Evolutionary conservation across 2,888 invertebrate species (phyloP).

Genomic region (Melinopterus prodromus): DNA sequence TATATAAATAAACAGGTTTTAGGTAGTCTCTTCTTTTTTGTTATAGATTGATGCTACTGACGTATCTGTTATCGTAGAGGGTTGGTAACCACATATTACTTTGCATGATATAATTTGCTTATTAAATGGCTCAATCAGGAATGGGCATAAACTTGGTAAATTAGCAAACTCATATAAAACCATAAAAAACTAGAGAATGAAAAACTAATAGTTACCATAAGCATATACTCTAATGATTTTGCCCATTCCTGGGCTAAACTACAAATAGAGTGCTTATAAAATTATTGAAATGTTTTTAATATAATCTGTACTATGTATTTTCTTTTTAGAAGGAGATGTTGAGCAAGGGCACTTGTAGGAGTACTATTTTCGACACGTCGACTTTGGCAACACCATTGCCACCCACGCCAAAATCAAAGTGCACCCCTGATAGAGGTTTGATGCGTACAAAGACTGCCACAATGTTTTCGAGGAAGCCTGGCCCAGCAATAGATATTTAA

Average conservation of each 20-base stretch:
- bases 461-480: slow-evolving; percentile 22
- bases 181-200: background rate
- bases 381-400: slow-evolving; percentile 32
- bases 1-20: background rate
- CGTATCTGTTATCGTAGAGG: slow-evolving; percentile 23
- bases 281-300: background rate
- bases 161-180: slow-evolving; percentile 18
- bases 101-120: background rate
- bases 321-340: slow-evolving; percentile 38
- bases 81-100: slow-evolving; percentile 20
- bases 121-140: background rate
- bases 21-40: slow-evolving; percentile 20
- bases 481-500: slow-evolving; percentile 26
- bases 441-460: slow-evolving; percentile 5
- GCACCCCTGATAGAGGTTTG: slow-evolving; percentile 15
- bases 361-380: slow-evolving; percentile 32
- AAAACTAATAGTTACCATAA: too few species aligned
- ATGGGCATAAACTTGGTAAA: slow-evolving; percentile 16
- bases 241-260: background rate
- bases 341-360: slow-evolving; percentile 35
- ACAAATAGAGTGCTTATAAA: background rate
- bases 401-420: slow-evolving; percentile 31
- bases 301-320: background rate
- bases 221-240: background rate
- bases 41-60: slow-evolving; percentile 27